Evolutionary conservation across 2,113 vertebrate genomes (phyloP).

Genomic region (Pterocles burchelli): DNA sequence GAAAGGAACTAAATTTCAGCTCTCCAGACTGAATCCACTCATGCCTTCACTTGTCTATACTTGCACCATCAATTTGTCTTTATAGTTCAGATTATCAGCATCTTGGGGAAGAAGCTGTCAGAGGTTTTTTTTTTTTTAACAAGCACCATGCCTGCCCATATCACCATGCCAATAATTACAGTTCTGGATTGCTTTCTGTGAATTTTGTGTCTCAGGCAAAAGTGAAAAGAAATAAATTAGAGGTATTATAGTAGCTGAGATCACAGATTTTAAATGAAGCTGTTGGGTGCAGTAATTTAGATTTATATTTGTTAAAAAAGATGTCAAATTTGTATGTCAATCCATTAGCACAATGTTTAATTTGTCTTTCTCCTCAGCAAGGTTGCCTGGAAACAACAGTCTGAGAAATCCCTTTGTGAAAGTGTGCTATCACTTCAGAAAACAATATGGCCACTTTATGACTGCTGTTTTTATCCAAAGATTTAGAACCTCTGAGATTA

Average conservation of each 20-base stretch:
- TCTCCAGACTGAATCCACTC: background rate
- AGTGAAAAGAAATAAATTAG: constrained; percentile 36
- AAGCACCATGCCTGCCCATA: background rate
- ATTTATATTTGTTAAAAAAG: constrained; percentile 29
- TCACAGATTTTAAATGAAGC: constrained; percentile 41
- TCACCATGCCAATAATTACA: background rate
- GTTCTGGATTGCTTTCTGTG: background rate
- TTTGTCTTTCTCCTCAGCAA: background rate
- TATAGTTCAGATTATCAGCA: background rate
- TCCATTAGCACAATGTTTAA: constrained; percentile 40
- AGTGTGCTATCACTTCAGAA: background rate
- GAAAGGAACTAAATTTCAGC: background rate
- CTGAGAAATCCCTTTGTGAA: background rate
- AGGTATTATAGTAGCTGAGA: background rate
- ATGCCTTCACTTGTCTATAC: background rate
- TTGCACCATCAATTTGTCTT: background rate
- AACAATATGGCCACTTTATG: constrained; percentile 9
- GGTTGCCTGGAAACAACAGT: constrained; percentile 49
- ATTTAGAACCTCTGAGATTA: background rate
- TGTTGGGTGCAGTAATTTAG: background rate
- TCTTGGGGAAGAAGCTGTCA: background rate
- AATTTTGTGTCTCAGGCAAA: background rate
- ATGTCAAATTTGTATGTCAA: background rate
- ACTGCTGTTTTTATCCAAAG: background rate
- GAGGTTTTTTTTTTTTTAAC: background rate